Conservation (phyloP, 2,113 vertebrate species). For the Amphiprion percula region DNA sequence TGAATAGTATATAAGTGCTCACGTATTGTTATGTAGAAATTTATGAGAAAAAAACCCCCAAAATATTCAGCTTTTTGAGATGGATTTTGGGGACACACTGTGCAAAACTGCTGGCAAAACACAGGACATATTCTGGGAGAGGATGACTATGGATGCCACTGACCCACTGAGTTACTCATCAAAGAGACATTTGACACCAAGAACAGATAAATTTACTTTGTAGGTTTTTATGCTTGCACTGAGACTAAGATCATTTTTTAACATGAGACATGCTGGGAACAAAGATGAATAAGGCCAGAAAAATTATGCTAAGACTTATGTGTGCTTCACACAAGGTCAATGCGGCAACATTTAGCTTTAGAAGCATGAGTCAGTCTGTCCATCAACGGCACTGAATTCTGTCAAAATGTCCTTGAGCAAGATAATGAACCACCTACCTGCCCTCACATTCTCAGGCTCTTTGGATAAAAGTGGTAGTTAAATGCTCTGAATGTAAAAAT, state of each 20-base stretch:
- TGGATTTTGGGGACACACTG: too few relatives aligned
- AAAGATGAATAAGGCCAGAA: conserved; percentile 25
- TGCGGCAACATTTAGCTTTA: conserved; percentile 23
- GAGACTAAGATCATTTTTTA: conserved; percentile 10
- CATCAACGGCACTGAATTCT: conserved; percentile 49
- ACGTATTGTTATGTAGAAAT: not conserved
- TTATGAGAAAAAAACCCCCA: not conserved
- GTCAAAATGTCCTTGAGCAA: conserved; percentile 55
- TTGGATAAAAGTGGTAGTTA: conserved; percentile 32
- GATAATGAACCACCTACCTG: conserved; percentile 60
- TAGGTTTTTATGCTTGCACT: not conserved
- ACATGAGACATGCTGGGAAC: conserved; percentile 9
- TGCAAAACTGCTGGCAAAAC: not conserved
- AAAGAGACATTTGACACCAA: conserved; percentile 1
- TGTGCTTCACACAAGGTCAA: conserved; percentile 22
- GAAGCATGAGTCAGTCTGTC: conserved; percentile 57
- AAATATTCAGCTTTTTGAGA: not conserved
- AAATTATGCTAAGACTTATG: conserved; percentile 18
- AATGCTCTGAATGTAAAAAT: conserved; percentile 33
- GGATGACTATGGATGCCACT: not conserved
- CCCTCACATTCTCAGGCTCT: conserved; percentile 41
- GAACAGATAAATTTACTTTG: not conserved
- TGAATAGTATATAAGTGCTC: too few relatives aligned
- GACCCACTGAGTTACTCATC: not conserved
- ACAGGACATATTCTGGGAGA: not conserved